These are phyloP conservation scores for Chiroxiphia lanceolata DNA, from an alignment of 2,797 vertebrate species.

Conservation along the genomic window DNA sequence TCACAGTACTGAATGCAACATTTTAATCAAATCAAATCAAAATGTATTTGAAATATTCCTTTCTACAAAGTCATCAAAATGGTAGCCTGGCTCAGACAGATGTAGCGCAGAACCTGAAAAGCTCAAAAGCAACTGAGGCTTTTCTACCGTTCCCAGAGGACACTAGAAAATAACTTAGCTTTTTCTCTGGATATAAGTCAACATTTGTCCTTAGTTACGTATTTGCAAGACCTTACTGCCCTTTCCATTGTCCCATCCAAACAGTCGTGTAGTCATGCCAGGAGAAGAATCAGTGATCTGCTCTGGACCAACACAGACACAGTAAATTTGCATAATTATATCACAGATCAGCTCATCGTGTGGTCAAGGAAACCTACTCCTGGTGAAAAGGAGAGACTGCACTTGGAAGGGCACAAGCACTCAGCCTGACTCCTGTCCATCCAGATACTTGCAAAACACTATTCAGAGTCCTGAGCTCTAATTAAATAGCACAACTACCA, in stretches of 20 bases:
- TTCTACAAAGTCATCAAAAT: neutral
- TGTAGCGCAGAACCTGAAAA: neutral
- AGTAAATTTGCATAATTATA: neutral
- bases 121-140: neutral
- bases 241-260: neutral
- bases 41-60: neutral
- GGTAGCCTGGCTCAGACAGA: neutral
- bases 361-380: neutral
- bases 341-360: rapidly evolving
- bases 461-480: neutral
- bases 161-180: neutral
- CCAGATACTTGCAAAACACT: neutral
- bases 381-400: neutral
- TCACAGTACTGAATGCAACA: neutral
- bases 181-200: neutral
- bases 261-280: rapidly evolving
- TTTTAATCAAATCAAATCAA: neutral
- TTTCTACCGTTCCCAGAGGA: neutral
- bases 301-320: neutral
- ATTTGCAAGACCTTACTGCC: neutral
- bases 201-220: neutral
- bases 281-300: neutral
- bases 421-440: neutral
- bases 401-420: neutral
- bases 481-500: neutral